Base-by-base conservation (phyloP, 2,113 vertebrate genomes). In the Orthonyx spaldingii region DNA sequence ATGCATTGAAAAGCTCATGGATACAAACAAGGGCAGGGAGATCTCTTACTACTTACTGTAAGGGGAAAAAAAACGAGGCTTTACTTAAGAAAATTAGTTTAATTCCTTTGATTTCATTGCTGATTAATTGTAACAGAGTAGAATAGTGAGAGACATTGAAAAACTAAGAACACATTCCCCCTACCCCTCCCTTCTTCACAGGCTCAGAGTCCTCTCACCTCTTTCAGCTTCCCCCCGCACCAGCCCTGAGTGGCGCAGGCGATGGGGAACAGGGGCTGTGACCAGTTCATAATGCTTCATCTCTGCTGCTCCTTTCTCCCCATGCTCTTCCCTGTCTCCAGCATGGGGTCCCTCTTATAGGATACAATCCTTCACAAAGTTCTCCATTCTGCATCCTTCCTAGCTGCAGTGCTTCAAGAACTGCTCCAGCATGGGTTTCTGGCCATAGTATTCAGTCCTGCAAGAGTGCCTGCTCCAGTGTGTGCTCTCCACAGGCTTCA, bases 211-310 rank as follows among this genome's bases (percentile, higher is more conserved):
- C 13, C 18, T 83, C 16, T 41, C 7, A 28, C 9, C 20, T n/a
- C 7, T 87, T 69, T 8, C 16, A 26, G 16, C 33, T 72, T 24
- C 3, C 23, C 7, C 9, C 10, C 1, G 1, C 46, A 39, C 16
- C 50, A 27, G 19, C 9, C 33, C 46, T 47, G 70, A 47, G 24
- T 6, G 0, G 18, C 0, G 0, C 4, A 23, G 26, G 13, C 21
- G 5, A 11, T 3, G 2, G 39, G 9, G 12, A 68, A 18, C 16
- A 13, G 41, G 9, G 15, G 0, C 32, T 0, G 0, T 41, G 53
- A 11, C 41, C 30, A 35, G 47, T 26, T 76, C 13, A 7, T 39
- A 3, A 53, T 11, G 2, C 2, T 6, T 74, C 20, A 1, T 59
- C 20, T 35, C 71, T 59, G 27, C 49, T 86, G 17, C 17, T 78